Conservation (phyloP, 1,140 invertebrate genomes). For the Oncopeltus fasciatus region DNA sequence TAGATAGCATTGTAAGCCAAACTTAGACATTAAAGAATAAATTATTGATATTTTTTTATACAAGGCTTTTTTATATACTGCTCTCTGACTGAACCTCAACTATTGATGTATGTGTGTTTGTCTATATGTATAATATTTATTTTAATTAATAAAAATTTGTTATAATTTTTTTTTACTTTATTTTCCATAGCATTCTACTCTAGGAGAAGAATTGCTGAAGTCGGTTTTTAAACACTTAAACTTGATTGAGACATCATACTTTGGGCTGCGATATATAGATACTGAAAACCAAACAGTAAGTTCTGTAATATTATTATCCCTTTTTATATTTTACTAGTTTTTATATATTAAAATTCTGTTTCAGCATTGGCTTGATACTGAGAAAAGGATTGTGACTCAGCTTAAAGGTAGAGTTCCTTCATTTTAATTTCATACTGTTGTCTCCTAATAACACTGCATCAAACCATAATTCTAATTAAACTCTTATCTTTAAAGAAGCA, state of each 20-base stretch:
- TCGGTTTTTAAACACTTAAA: slow-evolving; percentile 79
- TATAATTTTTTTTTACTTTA: slow-evolving; percentile 29
- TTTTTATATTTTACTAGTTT: background rate
- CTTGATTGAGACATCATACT: slow-evolving; percentile 82
- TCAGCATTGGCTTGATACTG: slow-evolving; percentile 80
- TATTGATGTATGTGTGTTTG: slow-evolving; percentile 2
- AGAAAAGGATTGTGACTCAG: slow-evolving; percentile 67
- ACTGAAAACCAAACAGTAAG: slow-evolving; percentile 75
- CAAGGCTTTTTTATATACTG: background rate
- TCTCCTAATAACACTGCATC: too few species aligned
- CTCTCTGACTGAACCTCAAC: background rate
- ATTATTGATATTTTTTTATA: background rate
- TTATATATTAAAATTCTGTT: slow-evolving; percentile 25
- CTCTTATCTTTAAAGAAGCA: too few species aligned
- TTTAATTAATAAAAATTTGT: too few species aligned
- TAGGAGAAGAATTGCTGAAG: slow-evolving; percentile 72
- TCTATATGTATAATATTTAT: background rate
- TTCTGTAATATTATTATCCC: slow-evolving; percentile 10
- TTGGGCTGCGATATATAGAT: slow-evolving; percentile 78
- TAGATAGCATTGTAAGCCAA: too few species aligned
- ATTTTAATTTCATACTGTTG: too few species aligned
- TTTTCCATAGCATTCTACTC: slow-evolving; percentile 61
- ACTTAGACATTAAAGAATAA: background rate
- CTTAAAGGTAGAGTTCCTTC: too few species aligned
- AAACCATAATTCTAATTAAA: too few species aligned